Conservation (phyloP, 2,888 invertebrate species). For the Blastobasis lacticolella region DNA sequence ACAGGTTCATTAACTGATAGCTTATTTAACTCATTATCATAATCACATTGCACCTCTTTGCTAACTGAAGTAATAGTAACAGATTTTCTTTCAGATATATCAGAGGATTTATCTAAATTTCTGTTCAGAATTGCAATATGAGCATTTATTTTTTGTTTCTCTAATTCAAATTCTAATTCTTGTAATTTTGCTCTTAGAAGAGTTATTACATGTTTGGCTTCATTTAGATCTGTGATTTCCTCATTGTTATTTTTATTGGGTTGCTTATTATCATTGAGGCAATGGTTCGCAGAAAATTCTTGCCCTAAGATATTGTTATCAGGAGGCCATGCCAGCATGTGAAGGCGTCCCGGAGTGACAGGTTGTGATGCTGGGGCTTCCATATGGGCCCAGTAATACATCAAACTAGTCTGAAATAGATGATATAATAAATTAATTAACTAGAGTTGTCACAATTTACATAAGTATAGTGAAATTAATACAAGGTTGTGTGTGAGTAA, state of each 20-base stretch:
- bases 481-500: too few relatives aligned
- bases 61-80: slow-evolving; percentile 37
- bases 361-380: slow-evolving; percentile 80
- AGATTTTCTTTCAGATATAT: slow-evolving; percentile 30
- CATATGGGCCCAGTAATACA: slow-evolving; percentile 93
- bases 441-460: too few relatives aligned
- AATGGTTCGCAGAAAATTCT: slow-evolving; percentile 25
- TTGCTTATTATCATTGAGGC: background rate
- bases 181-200: slow-evolving; percentile 50
- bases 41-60: slow-evolving; percentile 48
- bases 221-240: slow-evolving; percentile 50
- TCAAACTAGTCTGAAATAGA: slow-evolving; percentile 84
- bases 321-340: slow-evolving; percentile 84
- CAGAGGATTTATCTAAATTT: slow-evolving; percentile 42
- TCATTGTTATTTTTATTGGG: slow-evolving; percentile 52
- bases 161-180: slow-evolving; percentile 54
- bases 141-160: slow-evolving; percentile 48
- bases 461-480: too few relatives aligned
- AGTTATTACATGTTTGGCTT: slow-evolving; percentile 52
- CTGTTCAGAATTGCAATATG: slow-evolving; percentile 51
- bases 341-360: slow-evolving; percentile 82
- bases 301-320: slow-evolving; percentile 40
- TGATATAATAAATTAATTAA: too few relatives aligned
- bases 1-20: slow-evolving; percentile 47
- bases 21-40: slow-evolving; percentile 37